phyloP scores from a whole-genome alignment of 1,140 invertebrate genomes.

The Sesamia nonagrioides region DNA sequence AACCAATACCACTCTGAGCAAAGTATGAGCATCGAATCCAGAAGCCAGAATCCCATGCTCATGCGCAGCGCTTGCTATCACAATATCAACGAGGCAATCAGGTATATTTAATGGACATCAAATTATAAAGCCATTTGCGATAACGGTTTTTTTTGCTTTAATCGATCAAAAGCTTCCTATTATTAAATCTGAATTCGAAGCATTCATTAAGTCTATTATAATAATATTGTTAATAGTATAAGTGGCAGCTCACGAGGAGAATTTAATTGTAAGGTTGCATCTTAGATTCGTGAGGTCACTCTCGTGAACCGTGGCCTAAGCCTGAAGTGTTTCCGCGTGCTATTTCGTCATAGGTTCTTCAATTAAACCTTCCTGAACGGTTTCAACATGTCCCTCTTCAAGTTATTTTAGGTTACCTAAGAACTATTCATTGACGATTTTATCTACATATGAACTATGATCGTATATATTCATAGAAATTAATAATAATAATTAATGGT shows the following conservation, averaged over 20 bases:
- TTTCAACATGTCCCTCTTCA: neutral
- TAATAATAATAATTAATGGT: too few species aligned
- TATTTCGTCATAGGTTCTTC: conserved; percentile 48
- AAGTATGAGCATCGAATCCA: too few species aligned
- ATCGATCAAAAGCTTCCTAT: neutral
- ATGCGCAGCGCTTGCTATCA: too few species aligned
- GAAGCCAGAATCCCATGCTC: too few species aligned
- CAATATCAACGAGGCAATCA: too few species aligned
- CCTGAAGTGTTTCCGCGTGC: conserved; percentile 53
- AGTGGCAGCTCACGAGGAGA: conserved; percentile 54
- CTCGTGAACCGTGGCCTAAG: conserved; percentile 21
- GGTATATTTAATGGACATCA: too few species aligned
- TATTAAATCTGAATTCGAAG: neutral
- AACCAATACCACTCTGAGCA: too few species aligned
- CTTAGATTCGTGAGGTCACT: conserved; percentile 61
- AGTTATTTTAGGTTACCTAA: neutral
- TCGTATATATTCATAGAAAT: too few species aligned
- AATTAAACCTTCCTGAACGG: conserved; percentile 31
- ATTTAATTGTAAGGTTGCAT: conserved; percentile 56
- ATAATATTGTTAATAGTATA: conserved; percentile 37
- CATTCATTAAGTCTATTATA: neutral
- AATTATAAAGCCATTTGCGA: neutral
- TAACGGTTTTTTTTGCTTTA: neutral
- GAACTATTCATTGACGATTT: neutral
- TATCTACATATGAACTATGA: too few species aligned